Evolutionary conservation across 2,113 vertebrate genomes (phyloP).

Genomic region (Pseudopodoces humilis): DNA sequence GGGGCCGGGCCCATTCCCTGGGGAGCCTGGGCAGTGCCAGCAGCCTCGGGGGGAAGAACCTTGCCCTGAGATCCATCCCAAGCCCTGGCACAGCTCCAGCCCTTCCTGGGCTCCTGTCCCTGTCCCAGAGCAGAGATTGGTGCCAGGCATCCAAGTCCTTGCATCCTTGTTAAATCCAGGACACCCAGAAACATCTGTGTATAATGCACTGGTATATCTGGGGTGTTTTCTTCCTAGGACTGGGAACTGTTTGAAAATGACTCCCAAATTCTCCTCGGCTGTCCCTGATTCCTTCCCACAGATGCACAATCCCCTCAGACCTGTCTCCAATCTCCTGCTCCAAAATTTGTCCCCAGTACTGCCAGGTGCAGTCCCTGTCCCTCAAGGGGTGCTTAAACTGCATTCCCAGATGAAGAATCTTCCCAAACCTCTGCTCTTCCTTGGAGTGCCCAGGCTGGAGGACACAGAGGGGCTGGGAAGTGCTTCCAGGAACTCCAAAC

Average conservation of each 20-base stretch:
- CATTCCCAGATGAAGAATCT: background rate
- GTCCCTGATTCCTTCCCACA: background rate
- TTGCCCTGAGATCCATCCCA: background rate
- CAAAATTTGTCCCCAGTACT: fast-evolving
- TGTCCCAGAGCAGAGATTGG: background rate
- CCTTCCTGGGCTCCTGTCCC: background rate
- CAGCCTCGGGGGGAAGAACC: background rate
- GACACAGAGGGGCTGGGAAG: background rate
- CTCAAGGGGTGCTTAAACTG: background rate
- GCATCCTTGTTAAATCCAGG: background rate
- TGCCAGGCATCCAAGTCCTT: background rate
- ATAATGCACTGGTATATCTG: background rate
- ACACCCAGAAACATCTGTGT: too few species aligned
- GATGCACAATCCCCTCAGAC: background rate
- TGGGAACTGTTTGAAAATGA: background rate
- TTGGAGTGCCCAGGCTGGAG: background rate
- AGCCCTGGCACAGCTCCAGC: background rate
- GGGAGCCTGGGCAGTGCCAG: background rate
- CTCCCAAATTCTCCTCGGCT: background rate
- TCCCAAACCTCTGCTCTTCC: background rate
- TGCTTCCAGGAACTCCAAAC: background rate
- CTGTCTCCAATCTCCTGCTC: background rate
- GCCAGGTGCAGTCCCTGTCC: background rate
- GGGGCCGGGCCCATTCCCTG: background rate
- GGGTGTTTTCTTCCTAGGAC: background rate